Evolutionary conservation across 2,797 vertebrate genomes (phyloP), one percentile per base, ranked within the genome.

Genomic region (Scomberomorus guttatus): DNA sequence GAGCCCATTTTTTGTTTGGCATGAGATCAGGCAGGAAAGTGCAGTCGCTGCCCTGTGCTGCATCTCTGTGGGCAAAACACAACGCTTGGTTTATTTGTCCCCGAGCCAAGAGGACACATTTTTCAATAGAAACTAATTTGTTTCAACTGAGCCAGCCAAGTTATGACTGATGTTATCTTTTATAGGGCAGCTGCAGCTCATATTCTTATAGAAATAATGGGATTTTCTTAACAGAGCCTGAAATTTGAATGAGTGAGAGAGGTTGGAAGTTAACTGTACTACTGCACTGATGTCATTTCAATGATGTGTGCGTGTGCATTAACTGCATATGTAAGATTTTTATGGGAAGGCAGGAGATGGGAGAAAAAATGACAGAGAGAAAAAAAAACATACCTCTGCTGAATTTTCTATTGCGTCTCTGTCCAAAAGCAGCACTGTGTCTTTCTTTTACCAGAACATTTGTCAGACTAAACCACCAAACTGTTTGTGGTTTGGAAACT

Each of bases 401-500:
- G 73, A 80, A 57, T 82, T 84, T 91, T 87, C 71, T 74, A 75
- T 80, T 66, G 73, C 79, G 74, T 72, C 60, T 79, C 44, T 37
- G 57, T 89, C 89, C 86, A 90, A 90, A 86, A 85, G 85, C 91
- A 87, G 84, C 85, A 82, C 83, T 82, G 82, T 85, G 73, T 84
- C 78, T 79, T 89, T 93, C 80, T 88, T 80, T 87, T 92, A 90
- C 89, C 82, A 89, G 92, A 93, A 90, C 91, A 92, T 94, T 94
- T 92, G 89, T 93, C 88, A 91, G 84, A 90, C 88, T 79, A 77
- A 92, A 91, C 91, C 91, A 87, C 90, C 85, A 79, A 90, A 86
- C 79, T 83, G 88, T 91, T 88, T 88, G 93, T 76, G 94, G 92
- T 92, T 94, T 94, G 93, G 94, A 94, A 88, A 89, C 83, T 83